A percentile compares a stretch with the other conserved stretches of the same genome.
These are phyloP conservation scores for Jordanella pulchra DNA, from an alignment of 2,797 vertebrate genomes.

Conservation along the genomic window DNA sequence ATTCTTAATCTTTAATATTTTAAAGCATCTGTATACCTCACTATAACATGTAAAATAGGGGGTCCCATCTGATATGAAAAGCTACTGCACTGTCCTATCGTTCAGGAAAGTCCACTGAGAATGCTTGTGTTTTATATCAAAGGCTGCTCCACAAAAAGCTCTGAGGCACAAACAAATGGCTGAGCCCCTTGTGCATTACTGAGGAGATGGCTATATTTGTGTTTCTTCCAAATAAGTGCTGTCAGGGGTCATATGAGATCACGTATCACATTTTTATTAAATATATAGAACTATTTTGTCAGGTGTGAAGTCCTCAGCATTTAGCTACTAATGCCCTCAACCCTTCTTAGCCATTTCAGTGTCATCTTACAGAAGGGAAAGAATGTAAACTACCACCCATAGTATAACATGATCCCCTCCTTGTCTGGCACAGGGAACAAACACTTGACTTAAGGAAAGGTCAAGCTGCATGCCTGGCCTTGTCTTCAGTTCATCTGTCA, in stretches of 20 bases:
- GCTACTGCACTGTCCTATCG: slow-evolving; percentile 16
- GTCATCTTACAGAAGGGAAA: slow-evolving; percentile 73
- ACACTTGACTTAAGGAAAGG: slow-evolving; percentile 71
- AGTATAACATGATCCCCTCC: slow-evolving; percentile 63
- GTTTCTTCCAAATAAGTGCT: slow-evolving; percentile 76
- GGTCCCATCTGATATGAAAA: slow-evolving; percentile 2
- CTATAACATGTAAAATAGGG: background rate
- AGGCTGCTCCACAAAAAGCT: slow-evolving; percentile 67
- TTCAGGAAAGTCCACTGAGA: slow-evolving; percentile 24
- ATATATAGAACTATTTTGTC: slow-evolving; percentile 61
- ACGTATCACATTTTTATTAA: slow-evolving; percentile 77
- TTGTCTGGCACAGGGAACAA: slow-evolving; percentile 61
- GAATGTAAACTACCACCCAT: slow-evolving; percentile 65
- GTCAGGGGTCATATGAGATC: slow-evolving; percentile 55
- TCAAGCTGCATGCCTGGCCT: slow-evolving; percentile 60
- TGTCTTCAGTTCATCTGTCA: slow-evolving; percentile 75
- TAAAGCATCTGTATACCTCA: background rate
- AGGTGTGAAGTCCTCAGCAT: slow-evolving; percentile 69
- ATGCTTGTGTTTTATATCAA: slow-evolving; percentile 57
- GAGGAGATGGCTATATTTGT: slow-evolving; percentile 79
- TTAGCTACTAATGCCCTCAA: slow-evolving; percentile 54
- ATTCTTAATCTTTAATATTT: background rate
- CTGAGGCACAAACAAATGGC: slow-evolving; percentile 59
- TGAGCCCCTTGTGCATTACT: slow-evolving; percentile 63
- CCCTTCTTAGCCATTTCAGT: slow-evolving; percentile 59